phyloP scores from a whole-genome alignment of 2,888 invertebrate genomes.

The Zaprionus bogoriensis region DNA sequence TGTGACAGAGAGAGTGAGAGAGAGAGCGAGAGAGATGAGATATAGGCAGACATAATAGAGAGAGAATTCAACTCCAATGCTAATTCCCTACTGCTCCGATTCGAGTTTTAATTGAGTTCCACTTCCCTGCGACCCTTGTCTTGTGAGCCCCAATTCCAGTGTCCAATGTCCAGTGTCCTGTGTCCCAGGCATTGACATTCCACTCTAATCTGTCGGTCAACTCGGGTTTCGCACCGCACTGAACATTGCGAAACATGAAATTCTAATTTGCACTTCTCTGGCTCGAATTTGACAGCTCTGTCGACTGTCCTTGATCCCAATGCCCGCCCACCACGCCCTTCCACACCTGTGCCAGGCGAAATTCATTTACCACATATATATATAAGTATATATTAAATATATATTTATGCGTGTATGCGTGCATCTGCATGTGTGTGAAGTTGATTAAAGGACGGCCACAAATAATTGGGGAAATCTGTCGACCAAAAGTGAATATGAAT shows the following conservation, averaged over 20 bases:
- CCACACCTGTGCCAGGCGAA: background rate
- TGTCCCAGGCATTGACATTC: background rate
- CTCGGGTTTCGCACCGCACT: slow-evolving; percentile 7
- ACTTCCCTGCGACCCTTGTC: background rate
- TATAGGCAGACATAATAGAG: background rate
- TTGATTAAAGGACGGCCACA: slow-evolving; percentile 14
- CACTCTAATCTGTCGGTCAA: slow-evolving; percentile 20
- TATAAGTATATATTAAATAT: too few species aligned
- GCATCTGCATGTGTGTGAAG: slow-evolving; percentile 31
- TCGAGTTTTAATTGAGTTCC: slow-evolving; percentile 25
- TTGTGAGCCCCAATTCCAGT: slow-evolving; percentile 5
- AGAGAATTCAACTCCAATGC: slow-evolving; percentile 28
- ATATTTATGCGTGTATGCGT: too few species aligned
- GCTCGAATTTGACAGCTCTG: slow-evolving; percentile 7
- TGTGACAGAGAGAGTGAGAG: background rate
- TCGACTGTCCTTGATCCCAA: slow-evolving; percentile 5
- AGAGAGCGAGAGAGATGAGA: background rate
- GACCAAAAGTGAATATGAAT: slow-evolving; percentile 1
- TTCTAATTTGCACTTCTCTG: slow-evolving; percentile 35
- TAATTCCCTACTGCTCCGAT: slow-evolving; percentile 32
- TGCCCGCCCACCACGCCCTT: background rate
- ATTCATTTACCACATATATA: slow-evolving; percentile 17
- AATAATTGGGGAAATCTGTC: slow-evolving; percentile 18
- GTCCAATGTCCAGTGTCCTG: slow-evolving; percentile 6
- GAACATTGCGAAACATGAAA: slow-evolving; percentile 17